Percentiles rank a stretch among this genome's conserved stretches.
phyloP scores from a whole-genome alignment of 2,113 vertebrate genomes.

The Pseudois nayaur region DNA sequence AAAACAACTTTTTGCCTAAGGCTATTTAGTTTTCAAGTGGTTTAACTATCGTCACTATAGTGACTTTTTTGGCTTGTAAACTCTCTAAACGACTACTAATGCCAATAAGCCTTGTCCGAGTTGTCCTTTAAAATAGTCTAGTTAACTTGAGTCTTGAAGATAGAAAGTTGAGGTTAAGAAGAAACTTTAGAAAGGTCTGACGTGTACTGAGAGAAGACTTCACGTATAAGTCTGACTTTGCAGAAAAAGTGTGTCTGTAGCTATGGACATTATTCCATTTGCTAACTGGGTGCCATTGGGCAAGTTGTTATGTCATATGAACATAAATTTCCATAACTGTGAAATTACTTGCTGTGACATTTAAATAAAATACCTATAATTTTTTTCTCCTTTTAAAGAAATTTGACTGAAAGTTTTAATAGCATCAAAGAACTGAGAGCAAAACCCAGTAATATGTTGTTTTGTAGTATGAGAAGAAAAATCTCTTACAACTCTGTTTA shows the following conservation, averaged over 20 bases:
- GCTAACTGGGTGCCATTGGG: neutral
- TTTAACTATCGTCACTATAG: neutral
- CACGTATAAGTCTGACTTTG: neutral
- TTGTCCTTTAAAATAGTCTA: neutral
- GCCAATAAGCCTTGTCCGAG: neutral
- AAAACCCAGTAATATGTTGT: neutral
- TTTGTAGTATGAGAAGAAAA: neutral
- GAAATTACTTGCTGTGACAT: neutral
- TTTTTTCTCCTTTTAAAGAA: slow-evolving; percentile 21
- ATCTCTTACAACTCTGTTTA: neutral
- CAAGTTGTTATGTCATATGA: neutral
- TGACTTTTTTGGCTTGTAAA: neutral
- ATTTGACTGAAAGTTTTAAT: neutral
- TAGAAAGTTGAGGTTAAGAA: neutral
- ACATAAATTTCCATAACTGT: neutral
- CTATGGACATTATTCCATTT: neutral
- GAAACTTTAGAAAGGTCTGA: neutral
- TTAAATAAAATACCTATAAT: neutral
- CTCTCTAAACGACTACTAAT: neutral
- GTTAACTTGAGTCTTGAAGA: neutral
- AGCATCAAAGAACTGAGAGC: neutral
- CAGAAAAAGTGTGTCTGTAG: neutral
- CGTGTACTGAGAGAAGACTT: neutral
- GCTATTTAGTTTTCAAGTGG: neutral
- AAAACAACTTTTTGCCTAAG: neutral